These are phyloP conservation scores for Epizoanthus illoricatus DNA, from an alignment of 92 coral and sea anemone genomes.

Conservation along the genomic window DNA sequence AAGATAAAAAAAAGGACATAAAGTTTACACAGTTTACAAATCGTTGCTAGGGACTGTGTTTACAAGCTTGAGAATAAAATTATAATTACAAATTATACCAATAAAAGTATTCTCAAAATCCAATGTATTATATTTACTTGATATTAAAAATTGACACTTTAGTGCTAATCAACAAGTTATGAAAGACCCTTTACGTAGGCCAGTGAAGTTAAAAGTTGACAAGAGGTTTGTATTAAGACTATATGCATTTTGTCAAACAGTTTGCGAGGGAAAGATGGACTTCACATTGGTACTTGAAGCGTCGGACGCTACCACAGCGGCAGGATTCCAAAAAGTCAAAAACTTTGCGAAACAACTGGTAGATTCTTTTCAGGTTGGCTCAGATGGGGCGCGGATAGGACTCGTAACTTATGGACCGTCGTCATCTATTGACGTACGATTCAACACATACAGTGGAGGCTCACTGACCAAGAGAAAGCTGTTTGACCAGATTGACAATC, in stretches of 20 bases:
- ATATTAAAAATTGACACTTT: too few species aligned
- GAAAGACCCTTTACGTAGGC: too few species aligned
- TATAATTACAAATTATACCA: too few species aligned
- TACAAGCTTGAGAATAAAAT: too few species aligned
- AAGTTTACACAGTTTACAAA: too few species aligned
- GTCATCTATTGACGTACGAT: slow-evolving; percentile 42
- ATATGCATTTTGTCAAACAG: slow-evolving; percentile 32
- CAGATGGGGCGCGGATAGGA: slow-evolving; percentile 55
- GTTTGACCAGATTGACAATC: slow-evolving; percentile 42
- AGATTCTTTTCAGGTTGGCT: slow-evolving; percentile 54
- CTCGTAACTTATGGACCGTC: slow-evolving; percentile 54
- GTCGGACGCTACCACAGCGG: slow-evolving; percentile 45
- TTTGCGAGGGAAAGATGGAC: slow-evolving; percentile 61
- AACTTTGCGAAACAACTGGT: slow-evolving; percentile 59
- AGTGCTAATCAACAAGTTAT: too few species aligned
- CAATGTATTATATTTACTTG: too few species aligned
- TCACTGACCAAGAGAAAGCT: slow-evolving; percentile 25
- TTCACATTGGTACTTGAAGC: slow-evolving; percentile 64
- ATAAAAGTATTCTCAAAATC: too few species aligned
- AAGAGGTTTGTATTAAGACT: too few species aligned
- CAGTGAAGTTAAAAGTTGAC: too few species aligned
- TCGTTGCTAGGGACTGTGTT: too few species aligned
- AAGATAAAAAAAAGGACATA: too few species aligned
- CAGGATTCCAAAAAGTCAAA: slow-evolving; percentile 61
- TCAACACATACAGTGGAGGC: slow-evolving; percentile 56